Base-by-base conservation (phyloP, 1,140 invertebrate species). In the Macrostomum lignano region DNA sequence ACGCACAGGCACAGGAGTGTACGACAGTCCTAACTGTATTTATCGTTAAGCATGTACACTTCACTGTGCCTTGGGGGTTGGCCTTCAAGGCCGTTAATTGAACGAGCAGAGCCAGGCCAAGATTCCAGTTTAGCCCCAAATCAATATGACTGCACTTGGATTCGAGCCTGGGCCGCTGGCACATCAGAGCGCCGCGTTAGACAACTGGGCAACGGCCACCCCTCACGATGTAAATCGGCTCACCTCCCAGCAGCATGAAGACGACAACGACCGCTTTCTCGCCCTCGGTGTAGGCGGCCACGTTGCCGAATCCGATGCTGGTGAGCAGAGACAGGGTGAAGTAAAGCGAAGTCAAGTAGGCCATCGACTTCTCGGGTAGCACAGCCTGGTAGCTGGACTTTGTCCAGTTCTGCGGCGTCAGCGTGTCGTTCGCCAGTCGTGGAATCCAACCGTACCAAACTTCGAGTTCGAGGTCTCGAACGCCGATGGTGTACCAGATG, bases 321-420 rank as follows among this genome's bases (percentile, higher is more conserved):
- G 88, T 96, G 84, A 96, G 96, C 59, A 88, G 96, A 37, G 86
- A 93, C 77, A 96, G 86, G 24, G 88, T 96, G 64, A 93, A 98
- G 61, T 96, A 94, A 31, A 96, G 68, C 22, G 88, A 78, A 23
- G 81, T 93, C 42, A 91, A 74, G 63, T 93, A 96, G 9, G 51
- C 43, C 41, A 55, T 49, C 2, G 45, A 46, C 31, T 46, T 53
- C 14, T 41, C 41, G 1, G 61, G 60, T 2, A 28, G 26, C 15
- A 15, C 19, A 9, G 15, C 26, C 19, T 3, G 26, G 5, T 15
- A 15, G 19, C 19, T 28, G 15, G n/a, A n/a, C n/a, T 2, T 55
- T 57, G 1, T 47, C 40, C 4, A 58, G 35, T 26, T 47, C 42
- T 19, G 45, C n/a, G n/a, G n/a, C n/a, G n/a, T n/a, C 29, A 79